phyloP scores from a whole-genome alignment of 2,797 vertebrate genomes.

The Macropodus opercularis region DNA sequence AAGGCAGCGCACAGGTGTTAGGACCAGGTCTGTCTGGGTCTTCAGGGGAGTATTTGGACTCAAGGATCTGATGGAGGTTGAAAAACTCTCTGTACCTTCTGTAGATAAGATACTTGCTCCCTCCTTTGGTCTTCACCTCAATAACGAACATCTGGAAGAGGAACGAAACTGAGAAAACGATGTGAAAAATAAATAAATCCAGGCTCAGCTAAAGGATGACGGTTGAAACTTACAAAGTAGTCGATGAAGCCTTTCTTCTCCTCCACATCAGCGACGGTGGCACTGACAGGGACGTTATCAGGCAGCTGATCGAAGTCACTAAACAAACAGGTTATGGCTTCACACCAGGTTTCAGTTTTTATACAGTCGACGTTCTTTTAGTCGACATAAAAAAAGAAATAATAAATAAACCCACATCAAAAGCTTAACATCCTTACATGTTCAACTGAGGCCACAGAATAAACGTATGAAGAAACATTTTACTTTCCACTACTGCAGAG shows the following conservation, averaged over 20 bases:
- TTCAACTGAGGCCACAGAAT: too few relatives aligned
- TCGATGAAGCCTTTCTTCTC: slow-evolving; percentile 93
- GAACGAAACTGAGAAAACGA: neutral
- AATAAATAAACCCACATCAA: too few relatives aligned
- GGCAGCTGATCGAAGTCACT: slow-evolving; percentile 98
- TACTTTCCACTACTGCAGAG: neutral
- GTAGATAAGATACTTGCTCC: slow-evolving; percentile 92
- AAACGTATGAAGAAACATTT: too few relatives aligned
- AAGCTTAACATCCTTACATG: too few relatives aligned
- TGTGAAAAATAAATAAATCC: neutral
- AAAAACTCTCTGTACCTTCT: slow-evolving; percentile 91
- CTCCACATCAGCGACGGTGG: slow-evolving; percentile 91
- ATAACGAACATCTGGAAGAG: slow-evolving; percentile 84
- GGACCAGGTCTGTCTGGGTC: slow-evolving; percentile 59
- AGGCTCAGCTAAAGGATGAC: neutral
- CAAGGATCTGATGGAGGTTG: slow-evolving; percentile 85
- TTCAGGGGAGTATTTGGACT: slow-evolving; percentile 85
- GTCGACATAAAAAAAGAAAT: too few relatives aligned
- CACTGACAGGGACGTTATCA: slow-evolving; percentile 87
- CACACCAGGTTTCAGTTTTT: neutral
- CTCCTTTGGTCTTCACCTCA: slow-evolving; percentile 93
- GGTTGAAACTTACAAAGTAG: slow-evolving; percentile 86
- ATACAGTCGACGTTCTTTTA: too few relatives aligned
- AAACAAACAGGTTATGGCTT: neutral
- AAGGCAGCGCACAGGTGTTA: slow-evolving; percentile 83